Base-by-base conservation (phyloP, 2,113 vertebrate species). In the Elephas maximus region DNA sequence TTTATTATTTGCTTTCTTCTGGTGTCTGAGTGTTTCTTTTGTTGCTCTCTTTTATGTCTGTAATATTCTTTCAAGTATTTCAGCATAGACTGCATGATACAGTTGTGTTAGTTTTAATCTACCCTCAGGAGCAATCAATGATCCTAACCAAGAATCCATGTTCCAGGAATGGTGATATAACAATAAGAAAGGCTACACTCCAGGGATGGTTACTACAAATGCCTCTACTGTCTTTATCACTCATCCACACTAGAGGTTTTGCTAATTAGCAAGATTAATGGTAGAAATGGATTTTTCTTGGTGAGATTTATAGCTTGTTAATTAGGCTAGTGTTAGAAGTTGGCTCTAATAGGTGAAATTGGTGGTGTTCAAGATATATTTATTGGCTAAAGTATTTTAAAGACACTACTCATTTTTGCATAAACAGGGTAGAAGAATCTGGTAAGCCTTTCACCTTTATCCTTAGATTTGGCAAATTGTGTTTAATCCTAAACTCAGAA, bases 41-140 rank as follows among this genome's bases (percentile, higher is more conserved):
- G 37, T 37, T 37, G 37, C 37, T 37, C 37, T 37, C 37, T 37
- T 37, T 78, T 91, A 92, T 63, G 4, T 60, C 26, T 88, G 9
- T 84, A 90, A 88, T 80, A 63, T 74, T 93, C 90, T 92, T 78
- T 85, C 80, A 88, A 94, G 81, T 76, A 88, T 3, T 63, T 88
- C 44, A 94, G 51, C 15, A 80, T 80, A 90, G 20, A 63, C 51
- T 94, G 9, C 45, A n/a, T 69, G 24, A 45, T 82, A 85, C 51
- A 81, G 86, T 96, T 93, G 30, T 78, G 33, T 96, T 69, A 9
- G 21, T 95, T 97, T 90, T 94, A 63, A 57, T 77, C 21, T 37
- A 79, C n/a, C n/a, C 21, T 85, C 80, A 77, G 33, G 63, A 88
- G 21, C 26, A 76, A 82, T 95, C 21, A 45, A 14, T 73, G 23